Base-by-base conservation (phyloP, 1,140 invertebrate species). In the Drosophila paulistorum region DNA sequence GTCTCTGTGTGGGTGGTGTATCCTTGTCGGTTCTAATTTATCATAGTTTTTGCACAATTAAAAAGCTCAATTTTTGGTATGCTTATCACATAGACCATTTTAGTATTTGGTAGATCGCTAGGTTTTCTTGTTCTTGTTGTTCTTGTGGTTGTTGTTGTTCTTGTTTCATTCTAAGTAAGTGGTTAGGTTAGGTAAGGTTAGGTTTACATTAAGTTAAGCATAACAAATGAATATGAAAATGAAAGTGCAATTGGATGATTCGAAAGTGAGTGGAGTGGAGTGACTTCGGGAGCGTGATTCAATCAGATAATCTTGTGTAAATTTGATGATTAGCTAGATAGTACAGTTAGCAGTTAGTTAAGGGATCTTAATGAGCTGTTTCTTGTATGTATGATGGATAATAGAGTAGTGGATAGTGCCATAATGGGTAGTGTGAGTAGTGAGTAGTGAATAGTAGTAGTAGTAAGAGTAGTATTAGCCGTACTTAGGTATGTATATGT, bases 71-170 rank as follows among this genome's bases (percentile, higher is more conserved):
- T 74, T 30, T 30, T 89, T 74, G 57, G 57, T 48, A 68, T 73
- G 83, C 82, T 86, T 86, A 85, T 71, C 71, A 79, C 78, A 77
- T 83, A 87, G 87, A 87, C 72, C 72, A 76, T 78, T 82, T 26
- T 51, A 51, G 17, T 51, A 51, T 51, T 51, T 51, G 74, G 62
- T 76, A 76, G 74, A 59, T 74, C 65, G 71, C 75, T 86, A 82
- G 75, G 75, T 86, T 77, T 79, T 83, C 30, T 79, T 51, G 60
- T 77, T 77, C 11, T 57, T 41, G 35, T 69, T 76, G 74, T 23
- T 23, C n/a, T n/a, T n/a, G n/a, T n/a, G 41, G 41, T 70, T 76
- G 74, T 79, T 42, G 60, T 77, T 77, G 14, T 57, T 41, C 33
- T 70, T 76, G 74, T 58, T 76, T 58, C 39, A 39, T 55, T 39